Percentiles rank a stretch among this genome's conserved stretches.
Conservation (phyloP, 2,113 vertebrate species). For the Copsychus sechellarum region DNA sequence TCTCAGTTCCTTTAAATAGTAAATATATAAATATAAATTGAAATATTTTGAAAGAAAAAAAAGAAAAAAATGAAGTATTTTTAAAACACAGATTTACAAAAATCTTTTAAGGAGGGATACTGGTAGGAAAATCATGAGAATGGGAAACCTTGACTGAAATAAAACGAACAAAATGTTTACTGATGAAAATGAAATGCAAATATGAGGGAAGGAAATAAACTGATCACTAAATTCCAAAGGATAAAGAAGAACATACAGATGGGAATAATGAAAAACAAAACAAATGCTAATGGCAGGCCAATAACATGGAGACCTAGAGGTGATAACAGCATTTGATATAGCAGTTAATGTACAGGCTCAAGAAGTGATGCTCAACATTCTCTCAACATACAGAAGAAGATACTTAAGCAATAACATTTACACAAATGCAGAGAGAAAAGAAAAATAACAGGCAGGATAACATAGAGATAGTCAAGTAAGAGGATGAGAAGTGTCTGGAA, state of each 20-base stretch:
- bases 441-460: neutral
- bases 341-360: neutral
- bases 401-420: neutral
- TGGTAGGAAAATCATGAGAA: neutral
- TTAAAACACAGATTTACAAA: neutral
- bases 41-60: neutral
- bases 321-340: neutral
- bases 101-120: neutral
- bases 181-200: neutral
- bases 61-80: neutral
- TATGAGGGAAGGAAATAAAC: conserved; percentile 1
- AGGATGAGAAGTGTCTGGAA: neutral
- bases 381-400: neutral
- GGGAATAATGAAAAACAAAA: neutral
- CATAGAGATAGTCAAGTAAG: neutral
- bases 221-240: neutral
- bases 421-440: neutral
- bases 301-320: neutral
- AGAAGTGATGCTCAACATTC: neutral
- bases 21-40: neutral
- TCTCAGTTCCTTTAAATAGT: neutral
- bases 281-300: neutral
- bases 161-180: neutral
- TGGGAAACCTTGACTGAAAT: neutral
- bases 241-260: conserved; percentile 16